These are phyloP conservation scores for Calidris pygmaea DNA, from an alignment of 2,113 vertebrate species.

Conservation along the genomic window DNA sequence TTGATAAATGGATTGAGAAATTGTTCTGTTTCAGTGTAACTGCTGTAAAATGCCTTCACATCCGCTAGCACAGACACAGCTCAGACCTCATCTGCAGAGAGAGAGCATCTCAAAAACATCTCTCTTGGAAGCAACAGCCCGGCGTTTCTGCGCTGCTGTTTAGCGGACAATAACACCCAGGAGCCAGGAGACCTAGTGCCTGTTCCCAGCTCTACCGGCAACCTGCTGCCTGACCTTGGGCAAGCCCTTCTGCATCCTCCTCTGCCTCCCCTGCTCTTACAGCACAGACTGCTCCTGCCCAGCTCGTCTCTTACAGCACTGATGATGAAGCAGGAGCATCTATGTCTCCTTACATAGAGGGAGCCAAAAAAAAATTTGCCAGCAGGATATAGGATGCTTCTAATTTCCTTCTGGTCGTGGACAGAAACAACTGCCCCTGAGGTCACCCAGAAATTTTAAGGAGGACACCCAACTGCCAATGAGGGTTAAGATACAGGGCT, in stretches of 20 bases:
- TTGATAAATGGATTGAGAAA: conserved; percentile 44
- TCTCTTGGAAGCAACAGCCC: neutral
- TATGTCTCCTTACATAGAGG: accelerated
- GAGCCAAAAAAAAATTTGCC: neutral
- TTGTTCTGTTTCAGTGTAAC: neutral
- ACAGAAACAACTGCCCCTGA: neutral
- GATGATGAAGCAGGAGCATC: accelerated
- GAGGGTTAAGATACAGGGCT: neutral
- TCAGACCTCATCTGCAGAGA: neutral
- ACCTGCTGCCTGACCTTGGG: neutral
- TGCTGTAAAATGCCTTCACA: neutral
- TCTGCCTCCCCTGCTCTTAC: neutral
- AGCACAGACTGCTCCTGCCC: neutral
- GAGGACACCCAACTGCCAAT: neutral
- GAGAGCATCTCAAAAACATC: neutral
- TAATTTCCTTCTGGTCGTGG: neutral
- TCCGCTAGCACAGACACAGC: neutral
- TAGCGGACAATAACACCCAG: accelerated
- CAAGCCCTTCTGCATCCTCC: neutral
- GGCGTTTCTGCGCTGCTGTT: neutral
- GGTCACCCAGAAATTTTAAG: neutral
- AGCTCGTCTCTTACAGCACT: neutral
- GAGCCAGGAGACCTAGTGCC: neutral
- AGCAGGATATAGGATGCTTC: neutral
- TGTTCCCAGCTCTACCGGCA: neutral